Conservation (phyloP, 2,797 vertebrate genomes). For the Saguinus oedipus region DNA sequence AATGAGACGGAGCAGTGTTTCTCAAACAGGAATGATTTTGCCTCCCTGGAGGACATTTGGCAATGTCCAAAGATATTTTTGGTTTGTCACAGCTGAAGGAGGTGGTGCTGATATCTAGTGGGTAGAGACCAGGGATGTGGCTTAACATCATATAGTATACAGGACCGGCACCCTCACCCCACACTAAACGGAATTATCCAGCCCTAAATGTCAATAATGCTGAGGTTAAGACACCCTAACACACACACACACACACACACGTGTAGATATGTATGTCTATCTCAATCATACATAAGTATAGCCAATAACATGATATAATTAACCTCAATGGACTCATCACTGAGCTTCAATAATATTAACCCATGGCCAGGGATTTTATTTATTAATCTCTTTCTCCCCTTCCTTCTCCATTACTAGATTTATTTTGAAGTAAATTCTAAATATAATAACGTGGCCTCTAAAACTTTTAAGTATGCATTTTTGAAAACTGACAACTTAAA, state of each 20-base stretch:
- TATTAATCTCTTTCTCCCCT: background rate
- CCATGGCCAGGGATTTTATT: background rate
- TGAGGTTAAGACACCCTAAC: background rate
- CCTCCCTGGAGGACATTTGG: accelerated
- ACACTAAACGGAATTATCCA: background rate
- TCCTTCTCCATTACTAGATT: background rate
- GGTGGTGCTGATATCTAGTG: background rate
- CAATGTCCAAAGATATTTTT: background rate
- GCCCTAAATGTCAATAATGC: background rate
- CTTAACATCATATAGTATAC: accelerated
- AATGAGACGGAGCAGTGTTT: background rate
- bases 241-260: background rate
- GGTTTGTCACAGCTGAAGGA: background rate
- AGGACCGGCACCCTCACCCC: accelerated
- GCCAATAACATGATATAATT: too few relatives aligned
- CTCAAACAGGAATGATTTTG: background rate
- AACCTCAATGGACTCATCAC: background rate
- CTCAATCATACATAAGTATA: background rate
- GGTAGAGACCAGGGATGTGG: background rate
- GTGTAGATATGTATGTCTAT: background rate
- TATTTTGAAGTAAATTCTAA: background rate
- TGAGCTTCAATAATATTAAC: background rate
- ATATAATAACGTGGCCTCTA: background rate
- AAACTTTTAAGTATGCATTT: background rate
- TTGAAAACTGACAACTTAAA: background rate